Conservation (phyloP, 1,140 invertebrate species). For the Holotrichia oblita region DNA sequence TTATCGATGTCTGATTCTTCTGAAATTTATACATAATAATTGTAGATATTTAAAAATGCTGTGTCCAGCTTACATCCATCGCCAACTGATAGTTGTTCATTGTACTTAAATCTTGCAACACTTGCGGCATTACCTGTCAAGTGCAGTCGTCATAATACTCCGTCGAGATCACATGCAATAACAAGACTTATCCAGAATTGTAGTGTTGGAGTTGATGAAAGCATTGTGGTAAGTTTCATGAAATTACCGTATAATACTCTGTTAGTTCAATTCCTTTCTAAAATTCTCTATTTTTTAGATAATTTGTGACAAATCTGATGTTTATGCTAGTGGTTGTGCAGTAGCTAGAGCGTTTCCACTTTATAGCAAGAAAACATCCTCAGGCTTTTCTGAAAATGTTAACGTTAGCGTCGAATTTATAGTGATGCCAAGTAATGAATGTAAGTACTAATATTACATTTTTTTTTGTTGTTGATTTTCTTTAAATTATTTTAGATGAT, state of each 20-base stretch:
- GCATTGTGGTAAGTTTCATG: slow-evolving; percentile 71
- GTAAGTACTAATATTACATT: neutral
- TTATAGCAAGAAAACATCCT: slow-evolving; percentile 73
- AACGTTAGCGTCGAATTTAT: slow-evolving; percentile 58
- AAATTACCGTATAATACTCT: neutral
- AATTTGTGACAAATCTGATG: slow-evolving; percentile 79
- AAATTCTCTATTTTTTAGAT: slow-evolving; percentile 65
- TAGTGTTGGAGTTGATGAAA: slow-evolving; percentile 72
- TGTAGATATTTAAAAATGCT: slow-evolving; percentile 72
- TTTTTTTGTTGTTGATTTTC: too few species aligned
- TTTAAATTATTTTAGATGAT: neutral
- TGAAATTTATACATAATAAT: neutral
- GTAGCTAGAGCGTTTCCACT: slow-evolving; percentile 82
- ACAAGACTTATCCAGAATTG: slow-evolving; percentile 76
- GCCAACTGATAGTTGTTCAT: slow-evolving; percentile 76
- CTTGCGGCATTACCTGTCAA: slow-evolving; percentile 79
- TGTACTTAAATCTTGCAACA: slow-evolving; percentile 80
- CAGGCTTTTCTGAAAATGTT: slow-evolving; percentile 43
- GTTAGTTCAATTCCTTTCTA: neutral
- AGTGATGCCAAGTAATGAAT: slow-evolving; percentile 47
- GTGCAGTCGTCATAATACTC: slow-evolving; percentile 83
- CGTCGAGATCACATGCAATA: slow-evolving; percentile 78
- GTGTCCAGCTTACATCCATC: slow-evolving; percentile 72
- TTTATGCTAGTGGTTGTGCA: slow-evolving; percentile 81
- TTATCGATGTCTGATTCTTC: neutral